phyloP scores from a whole-genome alignment of 2,888 invertebrate species.

The Sericinus montela region DNA sequence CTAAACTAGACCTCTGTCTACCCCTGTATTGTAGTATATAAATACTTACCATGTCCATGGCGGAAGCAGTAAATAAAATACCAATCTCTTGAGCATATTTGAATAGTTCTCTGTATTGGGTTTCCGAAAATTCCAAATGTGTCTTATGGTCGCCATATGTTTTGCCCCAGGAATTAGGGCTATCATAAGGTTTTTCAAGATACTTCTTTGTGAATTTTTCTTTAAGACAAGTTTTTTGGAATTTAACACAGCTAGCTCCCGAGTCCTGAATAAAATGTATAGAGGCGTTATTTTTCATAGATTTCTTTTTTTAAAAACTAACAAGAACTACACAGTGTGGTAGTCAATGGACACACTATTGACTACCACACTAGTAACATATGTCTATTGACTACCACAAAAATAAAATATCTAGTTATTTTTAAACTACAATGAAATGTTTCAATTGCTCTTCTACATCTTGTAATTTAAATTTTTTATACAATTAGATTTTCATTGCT shows the following conservation, averaged over 20 bases:
- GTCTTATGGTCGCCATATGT: constrained; percentile 90
- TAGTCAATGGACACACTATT: too few species aligned
- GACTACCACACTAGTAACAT: too few species aligned
- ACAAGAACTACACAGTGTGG: too few species aligned
- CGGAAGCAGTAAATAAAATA: constrained; percentile 87
- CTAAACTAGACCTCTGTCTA: too few species aligned
- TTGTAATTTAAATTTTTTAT: too few species aligned
- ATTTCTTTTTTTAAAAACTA: too few species aligned
- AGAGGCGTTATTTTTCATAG: too few species aligned
- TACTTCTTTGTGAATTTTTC: constrained; percentile 86
- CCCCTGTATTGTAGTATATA: not conserved
- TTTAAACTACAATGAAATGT: too few species aligned
- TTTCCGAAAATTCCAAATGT: constrained; percentile 84
- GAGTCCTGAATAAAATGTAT: constrained; percentile 79
- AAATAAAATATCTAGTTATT: too few species aligned
- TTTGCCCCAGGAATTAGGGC: constrained; percentile 85
- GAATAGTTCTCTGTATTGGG: constrained; percentile 82
- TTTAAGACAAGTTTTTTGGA: constrained; percentile 86
- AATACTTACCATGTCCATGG: constrained; percentile 85
- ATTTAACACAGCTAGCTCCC: constrained; percentile 90
- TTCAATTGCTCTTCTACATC: too few species aligned
- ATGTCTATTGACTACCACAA: too few species aligned
- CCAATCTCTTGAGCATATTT: constrained; percentile 80
- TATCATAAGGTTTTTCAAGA: constrained; percentile 80
- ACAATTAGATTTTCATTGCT: too few species aligned